Evolutionary conservation across 2,113 vertebrate species (phyloP).

Genomic region (Heteronetta atricapilla): DNA sequence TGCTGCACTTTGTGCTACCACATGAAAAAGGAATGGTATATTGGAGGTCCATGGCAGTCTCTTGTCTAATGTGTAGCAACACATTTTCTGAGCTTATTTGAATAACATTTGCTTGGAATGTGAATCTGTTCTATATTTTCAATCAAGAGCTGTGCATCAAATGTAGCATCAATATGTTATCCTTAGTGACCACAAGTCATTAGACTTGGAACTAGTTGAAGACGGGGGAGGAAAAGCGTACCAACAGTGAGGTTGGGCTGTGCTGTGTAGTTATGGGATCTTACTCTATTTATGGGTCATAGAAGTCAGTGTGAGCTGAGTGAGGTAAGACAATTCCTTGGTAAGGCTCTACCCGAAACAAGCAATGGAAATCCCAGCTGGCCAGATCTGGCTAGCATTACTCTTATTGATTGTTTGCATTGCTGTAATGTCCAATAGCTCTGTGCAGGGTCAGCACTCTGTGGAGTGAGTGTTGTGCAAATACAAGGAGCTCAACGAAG

Average conservation of each 20-base stretch:
- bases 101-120: background rate
- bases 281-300: rapidly evolving
- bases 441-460: background rate
- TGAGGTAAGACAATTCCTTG: background rate
- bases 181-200: background rate
- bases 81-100: background rate
- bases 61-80: background rate
- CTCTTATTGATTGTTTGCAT: background rate
- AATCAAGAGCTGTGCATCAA: background rate
- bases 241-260: background rate
- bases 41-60: background rate
- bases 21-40: background rate
- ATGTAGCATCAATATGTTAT: background rate
- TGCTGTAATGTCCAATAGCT: background rate
- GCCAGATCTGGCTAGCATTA: background rate
- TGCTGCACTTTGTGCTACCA: background rate
- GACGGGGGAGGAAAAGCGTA: background rate
- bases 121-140: background rate
- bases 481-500: background rate
- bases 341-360: background rate
- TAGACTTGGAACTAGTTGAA: background rate
- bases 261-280: background rate
- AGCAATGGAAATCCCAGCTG: rapidly evolving
- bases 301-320: background rate
- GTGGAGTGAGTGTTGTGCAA: background rate